Conservation (phyloP, 1,140 invertebrate species). For the Cotesia vestalis region DNA sequence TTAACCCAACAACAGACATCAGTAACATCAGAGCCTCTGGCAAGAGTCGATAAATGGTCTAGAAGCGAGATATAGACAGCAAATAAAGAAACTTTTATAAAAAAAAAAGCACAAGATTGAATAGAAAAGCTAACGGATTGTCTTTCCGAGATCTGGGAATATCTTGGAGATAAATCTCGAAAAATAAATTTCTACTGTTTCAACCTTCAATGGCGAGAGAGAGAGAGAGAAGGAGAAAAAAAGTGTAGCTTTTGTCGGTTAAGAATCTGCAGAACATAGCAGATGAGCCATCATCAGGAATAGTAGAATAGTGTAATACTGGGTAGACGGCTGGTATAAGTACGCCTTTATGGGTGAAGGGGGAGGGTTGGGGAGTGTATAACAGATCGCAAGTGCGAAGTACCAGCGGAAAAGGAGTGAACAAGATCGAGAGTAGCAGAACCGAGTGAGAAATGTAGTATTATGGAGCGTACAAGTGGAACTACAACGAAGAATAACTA, state of each 20-base stretch:
- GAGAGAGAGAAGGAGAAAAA: no score
- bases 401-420: conserved; percentile 28
- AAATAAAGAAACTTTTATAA: not conserved
- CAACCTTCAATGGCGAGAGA: no score
- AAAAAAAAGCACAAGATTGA: conserved; percentile 7
- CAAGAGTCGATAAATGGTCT: conserved; percentile 34
- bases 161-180: no score
- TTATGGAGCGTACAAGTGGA: conserved; percentile 4
- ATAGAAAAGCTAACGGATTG: conserved; percentile 15
- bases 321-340: not conserved
- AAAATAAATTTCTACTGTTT: no score
- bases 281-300: conserved; percentile 3
- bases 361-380: not conserved
- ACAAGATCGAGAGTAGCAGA: conserved; percentile 26
- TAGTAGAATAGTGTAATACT: not conserved
- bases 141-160: not conserved
- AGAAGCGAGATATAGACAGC: conserved; percentile 8
- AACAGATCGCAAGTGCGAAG: conserved; percentile 16
- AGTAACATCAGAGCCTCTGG: conserved; percentile 8
- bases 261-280: no score
- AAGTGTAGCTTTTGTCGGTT: no score
- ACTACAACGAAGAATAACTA: conserved; percentile 1
- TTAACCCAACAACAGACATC: not conserved
- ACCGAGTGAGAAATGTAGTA: conserved; percentile 23
- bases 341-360: not conserved